Evolutionary conservation across 2,888 invertebrate genomes (phyloP).

Genomic region (Empis livida): DNA sequence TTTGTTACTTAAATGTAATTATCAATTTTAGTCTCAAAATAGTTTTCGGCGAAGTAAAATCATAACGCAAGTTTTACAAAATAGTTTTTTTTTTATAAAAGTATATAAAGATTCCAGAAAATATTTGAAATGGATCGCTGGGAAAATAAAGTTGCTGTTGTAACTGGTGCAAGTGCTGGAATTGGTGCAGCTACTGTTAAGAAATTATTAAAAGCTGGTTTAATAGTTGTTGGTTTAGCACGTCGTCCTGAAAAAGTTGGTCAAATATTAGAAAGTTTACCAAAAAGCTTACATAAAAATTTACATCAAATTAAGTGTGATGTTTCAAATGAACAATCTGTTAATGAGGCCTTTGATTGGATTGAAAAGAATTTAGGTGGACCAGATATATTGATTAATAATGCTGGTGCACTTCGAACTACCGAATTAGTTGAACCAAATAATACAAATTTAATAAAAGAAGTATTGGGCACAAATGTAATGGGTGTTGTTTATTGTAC

Average conservation of each 20-base stretch:
- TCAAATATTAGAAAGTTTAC: conserved; percentile 18
- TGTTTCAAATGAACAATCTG: conserved; percentile 40
- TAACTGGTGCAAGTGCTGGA: conserved; percentile 51
- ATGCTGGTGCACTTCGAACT: conserved; percentile 32
- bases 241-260: conserved; percentile 37
- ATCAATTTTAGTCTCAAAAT: no score
- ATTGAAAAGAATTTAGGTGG: conserved; percentile 39
- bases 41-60: no score
- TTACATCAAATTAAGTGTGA: conserved; percentile 39
- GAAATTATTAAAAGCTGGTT: conserved; percentile 37
- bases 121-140: conserved; percentile 50
- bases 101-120: no score
- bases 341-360: conserved; percentile 39
- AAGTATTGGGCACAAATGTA: conserved; percentile 37
- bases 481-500: conserved; percentile 37
- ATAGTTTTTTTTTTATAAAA: no score
- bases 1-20: no score
- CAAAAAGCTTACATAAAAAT: conserved; percentile 15
- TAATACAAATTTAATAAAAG: conserved; percentile 20
- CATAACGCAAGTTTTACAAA: no score
- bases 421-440: conserved; percentile 9
- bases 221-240: conserved; percentile 43
- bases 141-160: conserved; percentile 46
- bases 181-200: conserved; percentile 41
- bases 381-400: conserved; percentile 45